These are phyloP conservation scores for Willisornis vidua DNA, from an alignment of 2,113 vertebrate genomes.

Conservation along the genomic window DNA sequence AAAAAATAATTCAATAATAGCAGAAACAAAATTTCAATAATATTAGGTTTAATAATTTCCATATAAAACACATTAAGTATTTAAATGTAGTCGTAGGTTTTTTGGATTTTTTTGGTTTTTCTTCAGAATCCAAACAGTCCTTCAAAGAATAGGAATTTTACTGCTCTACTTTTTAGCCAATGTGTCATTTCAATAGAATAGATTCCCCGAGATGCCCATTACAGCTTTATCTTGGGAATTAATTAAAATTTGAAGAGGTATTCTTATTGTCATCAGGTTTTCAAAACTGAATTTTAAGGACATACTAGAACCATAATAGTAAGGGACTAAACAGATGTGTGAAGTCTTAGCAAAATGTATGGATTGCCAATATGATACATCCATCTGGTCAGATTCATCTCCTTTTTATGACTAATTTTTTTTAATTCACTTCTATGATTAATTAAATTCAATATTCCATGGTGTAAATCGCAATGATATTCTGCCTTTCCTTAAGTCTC, in stretches of 20 bases:
- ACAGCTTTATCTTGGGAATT: neutral
- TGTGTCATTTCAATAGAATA: neutral
- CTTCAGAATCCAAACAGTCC: neutral
- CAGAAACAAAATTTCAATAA: neutral
- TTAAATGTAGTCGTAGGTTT: neutral
- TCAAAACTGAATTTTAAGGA: neutral
- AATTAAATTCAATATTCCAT: neutral
- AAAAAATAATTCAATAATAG: neutral
- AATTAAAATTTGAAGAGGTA: constrained; percentile 24
- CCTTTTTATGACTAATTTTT: neutral
- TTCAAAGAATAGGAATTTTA: constrained; percentile 10
- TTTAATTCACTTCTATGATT: neutral
- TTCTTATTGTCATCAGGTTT: neutral
- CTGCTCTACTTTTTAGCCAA: neutral
- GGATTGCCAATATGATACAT: neutral
- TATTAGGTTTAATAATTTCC: neutral
- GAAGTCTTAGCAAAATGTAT: neutral
- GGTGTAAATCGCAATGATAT: neutral
- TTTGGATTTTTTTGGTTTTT: neutral
- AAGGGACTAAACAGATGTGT: neutral
- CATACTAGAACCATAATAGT: neutral
- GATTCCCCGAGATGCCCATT: neutral
- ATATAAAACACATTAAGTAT: neutral
- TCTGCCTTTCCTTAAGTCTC: neutral
- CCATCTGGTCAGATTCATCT: neutral